Conservation (phyloP, 2,113 vertebrate genomes). For the Penelope pileata region DNA sequence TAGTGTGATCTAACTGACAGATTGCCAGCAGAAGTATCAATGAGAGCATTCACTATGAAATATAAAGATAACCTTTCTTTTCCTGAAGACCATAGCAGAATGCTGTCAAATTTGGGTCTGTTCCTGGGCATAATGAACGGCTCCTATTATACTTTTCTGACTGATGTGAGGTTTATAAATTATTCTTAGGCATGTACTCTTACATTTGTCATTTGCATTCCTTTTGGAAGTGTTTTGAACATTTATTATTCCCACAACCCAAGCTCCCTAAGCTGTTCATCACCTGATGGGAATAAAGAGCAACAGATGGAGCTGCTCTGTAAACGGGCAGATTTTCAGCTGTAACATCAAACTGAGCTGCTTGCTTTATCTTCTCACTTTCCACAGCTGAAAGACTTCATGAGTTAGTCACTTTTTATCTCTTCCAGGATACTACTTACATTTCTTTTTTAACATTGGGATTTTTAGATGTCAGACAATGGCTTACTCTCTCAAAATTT, state of each 20-base stretch:
- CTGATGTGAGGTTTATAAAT: constrained; percentile 11
- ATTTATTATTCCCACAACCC: constrained; percentile 32
- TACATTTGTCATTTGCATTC: constrained; percentile 28
- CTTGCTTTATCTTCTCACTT: not conserved
- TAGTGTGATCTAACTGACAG: constrained; percentile 1
- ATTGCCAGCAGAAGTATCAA: constrained; percentile 26
- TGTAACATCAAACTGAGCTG: not conserved
- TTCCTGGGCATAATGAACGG: constrained; percentile 9
- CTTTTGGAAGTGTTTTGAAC: constrained; percentile 23
- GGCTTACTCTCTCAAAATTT: not conserved
- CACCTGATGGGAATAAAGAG: constrained; percentile 1
- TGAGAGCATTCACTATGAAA: constrained; percentile 49
- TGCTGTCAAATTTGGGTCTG: constrained; percentile 42
- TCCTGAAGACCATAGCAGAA: constrained; percentile 32
- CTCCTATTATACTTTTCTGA: not conserved
- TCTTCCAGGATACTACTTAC: not conserved
- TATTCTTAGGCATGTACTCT: not conserved
- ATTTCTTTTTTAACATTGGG: not conserved
- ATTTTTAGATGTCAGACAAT: not conserved
- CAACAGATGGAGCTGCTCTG: not conserved
- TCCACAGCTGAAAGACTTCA: not conserved
- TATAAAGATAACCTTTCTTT: constrained; percentile 30
- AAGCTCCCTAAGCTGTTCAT: constrained; percentile 17
- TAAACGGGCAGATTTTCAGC: not conserved
- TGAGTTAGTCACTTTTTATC: not conserved